phyloP scores from a whole-genome alignment of 2,888 invertebrate genomes.

The Sclerodermus sp. region DNA sequence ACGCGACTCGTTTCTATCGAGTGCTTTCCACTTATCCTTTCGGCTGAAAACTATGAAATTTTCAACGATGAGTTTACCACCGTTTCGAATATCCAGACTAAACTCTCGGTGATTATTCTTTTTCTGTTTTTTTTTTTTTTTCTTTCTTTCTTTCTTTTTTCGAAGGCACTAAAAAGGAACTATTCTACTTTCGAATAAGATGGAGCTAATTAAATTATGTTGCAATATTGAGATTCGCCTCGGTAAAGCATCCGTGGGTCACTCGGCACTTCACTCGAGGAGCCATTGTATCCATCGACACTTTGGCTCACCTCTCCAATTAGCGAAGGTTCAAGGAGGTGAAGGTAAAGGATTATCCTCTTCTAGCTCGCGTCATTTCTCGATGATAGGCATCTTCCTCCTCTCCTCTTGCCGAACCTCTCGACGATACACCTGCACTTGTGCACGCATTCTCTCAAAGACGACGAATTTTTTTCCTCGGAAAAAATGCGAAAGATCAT shows the following conservation, averaged over 20 bases:
- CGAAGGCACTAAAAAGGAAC: no score
- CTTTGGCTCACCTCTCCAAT: conserved; percentile 21
- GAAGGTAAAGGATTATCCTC: conserved; percentile 14
- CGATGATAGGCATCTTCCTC: neutral
- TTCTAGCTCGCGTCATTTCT: conserved; percentile 1
- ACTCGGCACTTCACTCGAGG: conserved; percentile 19
- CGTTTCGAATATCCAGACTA: no score
- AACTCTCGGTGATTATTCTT: no score
- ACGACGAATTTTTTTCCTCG: neutral
- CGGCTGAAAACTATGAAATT: no score
- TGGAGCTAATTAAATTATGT: conserved; percentile 32
- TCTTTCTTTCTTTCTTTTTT: no score
- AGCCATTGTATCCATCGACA: conserved; percentile 23
- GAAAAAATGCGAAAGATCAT: neutral
- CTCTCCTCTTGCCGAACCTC: neutral
- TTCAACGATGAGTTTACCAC: neutral
- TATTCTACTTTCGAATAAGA: neutral
- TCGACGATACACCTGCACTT: neutral
- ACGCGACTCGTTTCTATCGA: no score
- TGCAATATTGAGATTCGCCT: conserved; percentile 18
- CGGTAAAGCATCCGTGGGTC: conserved; percentile 13
- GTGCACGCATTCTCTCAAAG: neutral
- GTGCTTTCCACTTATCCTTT: no score
- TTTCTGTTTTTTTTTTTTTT: no score
- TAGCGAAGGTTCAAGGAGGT: conserved; percentile 15